phyloP scores from a whole-genome alignment of 2,113 vertebrate species.

The Leptosomus discolor region DNA sequence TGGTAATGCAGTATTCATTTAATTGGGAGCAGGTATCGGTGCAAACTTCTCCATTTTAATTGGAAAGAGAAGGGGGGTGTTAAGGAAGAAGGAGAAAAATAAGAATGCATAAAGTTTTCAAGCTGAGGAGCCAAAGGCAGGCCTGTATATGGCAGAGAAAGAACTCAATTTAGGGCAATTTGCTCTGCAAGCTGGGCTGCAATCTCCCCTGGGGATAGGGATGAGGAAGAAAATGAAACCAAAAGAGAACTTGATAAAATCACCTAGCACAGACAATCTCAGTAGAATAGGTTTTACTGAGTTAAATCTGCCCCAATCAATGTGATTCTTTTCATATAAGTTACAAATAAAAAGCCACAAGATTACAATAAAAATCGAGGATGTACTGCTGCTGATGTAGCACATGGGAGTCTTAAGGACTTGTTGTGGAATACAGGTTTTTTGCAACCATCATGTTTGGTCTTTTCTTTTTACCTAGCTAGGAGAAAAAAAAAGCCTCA shows the following conservation, averaged over 20 bases:
- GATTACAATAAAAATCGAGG: constrained; percentile 83
- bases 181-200: constrained; percentile 93
- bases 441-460: constrained; percentile 66
- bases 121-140: constrained; percentile 87
- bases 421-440: constrained; percentile 75
- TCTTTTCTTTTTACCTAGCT: constrained; percentile 59
- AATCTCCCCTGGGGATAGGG: constrained; percentile 89
- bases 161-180: constrained; percentile 99
- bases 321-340: constrained; percentile 96
- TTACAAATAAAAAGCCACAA: constrained; percentile 96
- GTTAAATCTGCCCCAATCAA: constrained; percentile 97
- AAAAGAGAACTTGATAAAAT: constrained; percentile 97
- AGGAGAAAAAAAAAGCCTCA: neutral
- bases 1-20: constrained; percentile 82
- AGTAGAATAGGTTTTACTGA: constrained; percentile 94
- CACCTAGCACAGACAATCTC: constrained; percentile 89
- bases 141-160: constrained; percentile 91
- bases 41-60: constrained; percentile 85
- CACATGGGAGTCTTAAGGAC: constrained; percentile 76
- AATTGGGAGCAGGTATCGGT: constrained; percentile 85
- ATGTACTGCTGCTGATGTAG: constrained; percentile 72
- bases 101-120: constrained; percentile 90
- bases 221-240: constrained; percentile 96
- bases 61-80: constrained; percentile 79
- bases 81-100: constrained; percentile 81